A percentile compares a stretch with the other conserved stretches of the same genome.
These are phyloP conservation scores for Ciconia maguari DNA, from an alignment of 2,113 vertebrate species.

Conservation along the genomic window DNA sequence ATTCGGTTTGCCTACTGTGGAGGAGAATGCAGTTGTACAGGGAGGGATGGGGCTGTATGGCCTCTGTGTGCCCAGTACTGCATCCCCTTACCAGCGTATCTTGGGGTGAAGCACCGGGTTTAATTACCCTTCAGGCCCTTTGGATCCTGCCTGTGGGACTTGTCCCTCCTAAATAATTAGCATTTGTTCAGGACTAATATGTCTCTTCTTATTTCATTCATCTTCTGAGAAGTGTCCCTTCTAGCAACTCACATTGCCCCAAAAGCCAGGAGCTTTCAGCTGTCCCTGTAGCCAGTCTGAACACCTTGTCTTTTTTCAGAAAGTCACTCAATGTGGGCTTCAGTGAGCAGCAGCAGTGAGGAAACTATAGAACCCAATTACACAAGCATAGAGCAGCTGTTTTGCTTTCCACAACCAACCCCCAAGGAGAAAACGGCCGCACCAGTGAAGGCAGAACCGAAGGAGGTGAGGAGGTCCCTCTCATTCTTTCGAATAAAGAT, in stretches of 20 bases:
- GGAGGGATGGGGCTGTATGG: background rate
- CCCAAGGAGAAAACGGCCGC: conserved; percentile 81
- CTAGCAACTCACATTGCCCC: background rate
- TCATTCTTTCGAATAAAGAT: background rate
- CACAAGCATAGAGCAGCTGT: conserved; percentile 92
- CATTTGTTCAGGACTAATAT: background rate
- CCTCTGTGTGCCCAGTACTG: background rate
- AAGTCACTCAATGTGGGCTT: conserved; percentile 89
- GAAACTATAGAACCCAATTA: conserved; percentile 84
- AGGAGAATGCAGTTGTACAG: background rate
- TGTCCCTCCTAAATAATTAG: background rate
- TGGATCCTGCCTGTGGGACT: background rate
- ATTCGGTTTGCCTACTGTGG: background rate
- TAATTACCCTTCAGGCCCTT: background rate
- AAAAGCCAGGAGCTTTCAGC: background rate
- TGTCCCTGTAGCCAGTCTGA: background rate
- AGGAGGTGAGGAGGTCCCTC: conserved; percentile 80
- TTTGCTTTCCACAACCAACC: conserved; percentile 86
- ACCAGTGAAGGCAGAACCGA: conserved; percentile 85
- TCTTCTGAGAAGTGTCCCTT: background rate
- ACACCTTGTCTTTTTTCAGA: conserved; percentile 71
- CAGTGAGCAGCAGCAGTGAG: conserved; percentile 63
- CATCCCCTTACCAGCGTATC: background rate
- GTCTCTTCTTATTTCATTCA: background rate
- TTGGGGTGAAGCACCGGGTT: background rate